Conservation (phyloP, 2,113 vertebrate genomes). For the Pachycephala philippinensis region DNA sequence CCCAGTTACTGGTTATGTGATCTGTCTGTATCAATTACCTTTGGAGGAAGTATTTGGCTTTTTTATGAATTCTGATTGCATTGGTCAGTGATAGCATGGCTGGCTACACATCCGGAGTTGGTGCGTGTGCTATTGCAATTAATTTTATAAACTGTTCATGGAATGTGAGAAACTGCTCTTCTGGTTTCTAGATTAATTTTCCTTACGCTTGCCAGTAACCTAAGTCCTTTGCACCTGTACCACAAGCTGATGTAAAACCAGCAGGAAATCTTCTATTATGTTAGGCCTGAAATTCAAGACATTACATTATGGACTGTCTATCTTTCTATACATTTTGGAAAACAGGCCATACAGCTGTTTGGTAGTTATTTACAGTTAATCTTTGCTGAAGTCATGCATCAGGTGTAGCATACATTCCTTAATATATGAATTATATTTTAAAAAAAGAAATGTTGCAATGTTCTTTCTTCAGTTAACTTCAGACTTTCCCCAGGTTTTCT, state of each 20-base stretch:
- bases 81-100: neutral
- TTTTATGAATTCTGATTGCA: neutral
- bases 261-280: conserved; percentile 61
- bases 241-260: conserved; percentile 55
- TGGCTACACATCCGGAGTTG: neutral
- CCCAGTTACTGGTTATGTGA: conserved; percentile 29
- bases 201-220: conserved; percentile 38
- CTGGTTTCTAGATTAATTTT: conserved; percentile 63
- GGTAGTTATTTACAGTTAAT: conserved; percentile 42
- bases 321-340: conserved; percentile 13
- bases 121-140: conserved; percentile 62
- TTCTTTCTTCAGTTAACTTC: neutral
- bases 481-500: neutral
- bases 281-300: conserved; percentile 53
- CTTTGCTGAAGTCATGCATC: conserved; percentile 40
- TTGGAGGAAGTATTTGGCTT: conserved; percentile 23
- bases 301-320: neutral
- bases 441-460: neutral
- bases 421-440: neutral
- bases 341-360: conserved; percentile 47
- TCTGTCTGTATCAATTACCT: conserved; percentile 44
- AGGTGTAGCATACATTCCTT: neutral
- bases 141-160: conserved; percentile 55
- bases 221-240: conserved; percentile 62
- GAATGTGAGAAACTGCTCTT: conserved; percentile 61